Percentiles rank a stretch among this genome's conserved stretches.
These are phyloP conservation scores for Sarcophaga bullata DNA, from an alignment of 1,140 invertebrate species.

Conservation along the genomic window DNA sequence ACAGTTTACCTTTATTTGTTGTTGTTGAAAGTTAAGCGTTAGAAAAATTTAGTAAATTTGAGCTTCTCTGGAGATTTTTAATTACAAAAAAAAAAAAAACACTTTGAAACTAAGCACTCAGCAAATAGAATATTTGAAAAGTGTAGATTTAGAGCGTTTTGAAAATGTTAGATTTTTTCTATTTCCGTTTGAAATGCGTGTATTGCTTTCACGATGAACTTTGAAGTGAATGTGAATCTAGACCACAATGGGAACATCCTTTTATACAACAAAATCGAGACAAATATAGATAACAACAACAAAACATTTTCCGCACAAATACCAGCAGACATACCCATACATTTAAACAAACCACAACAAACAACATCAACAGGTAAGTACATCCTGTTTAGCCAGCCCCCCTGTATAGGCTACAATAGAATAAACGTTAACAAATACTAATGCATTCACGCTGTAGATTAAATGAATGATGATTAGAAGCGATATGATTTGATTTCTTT, in stretches of 20 bases:
- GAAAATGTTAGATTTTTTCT: neutral
- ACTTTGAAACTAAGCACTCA: no score
- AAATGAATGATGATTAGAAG: no score
- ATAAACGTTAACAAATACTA: neutral
- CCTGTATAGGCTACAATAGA: neutral
- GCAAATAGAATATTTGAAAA: no score
- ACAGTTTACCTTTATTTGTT: no score
- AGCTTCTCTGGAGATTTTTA: no score
- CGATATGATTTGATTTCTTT: no score
- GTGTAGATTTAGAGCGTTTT: no score
- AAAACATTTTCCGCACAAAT: neutral
- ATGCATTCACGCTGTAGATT: neutral
- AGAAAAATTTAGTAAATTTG: no score
- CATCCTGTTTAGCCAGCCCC: neutral
- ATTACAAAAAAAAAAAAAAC: no score
- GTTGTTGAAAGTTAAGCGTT: no score
- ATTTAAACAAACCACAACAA: neutral
- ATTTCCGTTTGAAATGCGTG: neutral
- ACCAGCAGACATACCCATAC: neutral
- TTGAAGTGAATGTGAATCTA: constrained; percentile 17
- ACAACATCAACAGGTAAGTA: neutral
- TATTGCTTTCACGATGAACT: constrained; percentile 27
- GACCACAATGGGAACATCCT: constrained; percentile 15
- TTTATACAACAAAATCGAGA: constrained; percentile 19
- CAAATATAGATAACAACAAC: neutral